phyloP scores from a whole-genome alignment of 2,113 vertebrate genomes.

The Macroglossus sobrinus region DNA sequence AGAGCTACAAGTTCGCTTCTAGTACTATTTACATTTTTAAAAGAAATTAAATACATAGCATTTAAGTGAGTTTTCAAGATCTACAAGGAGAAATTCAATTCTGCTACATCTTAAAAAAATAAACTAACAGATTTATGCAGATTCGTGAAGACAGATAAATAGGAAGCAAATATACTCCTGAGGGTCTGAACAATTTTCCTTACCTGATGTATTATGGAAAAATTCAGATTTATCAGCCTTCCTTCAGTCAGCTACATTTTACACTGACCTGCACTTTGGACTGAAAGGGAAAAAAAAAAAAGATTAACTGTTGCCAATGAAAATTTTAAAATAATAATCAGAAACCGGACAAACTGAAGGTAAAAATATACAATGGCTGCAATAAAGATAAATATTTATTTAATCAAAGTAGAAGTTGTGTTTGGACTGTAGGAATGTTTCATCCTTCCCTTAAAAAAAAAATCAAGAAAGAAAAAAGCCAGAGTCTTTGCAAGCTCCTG shows the following conservation, averaged over 20 bases:
- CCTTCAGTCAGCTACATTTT: conserved; percentile 80
- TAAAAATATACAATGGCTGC: conserved; percentile 80
- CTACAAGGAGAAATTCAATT: conserved; percentile 72
- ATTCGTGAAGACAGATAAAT: conserved; percentile 64
- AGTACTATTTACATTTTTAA: conserved; percentile 63
- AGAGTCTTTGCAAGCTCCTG: conserved; percentile 84
- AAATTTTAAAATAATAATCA: conserved; percentile 81
- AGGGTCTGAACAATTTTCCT: conserved; percentile 71
- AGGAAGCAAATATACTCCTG: conserved; percentile 70
- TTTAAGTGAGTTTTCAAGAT: conserved; percentile 67
- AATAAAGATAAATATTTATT: conserved; percentile 84
- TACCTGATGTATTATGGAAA: conserved; percentile 77
- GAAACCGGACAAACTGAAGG: conserved; percentile 77
- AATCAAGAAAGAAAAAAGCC: conserved; percentile 83
- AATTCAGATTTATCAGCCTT: conserved; percentile 78
- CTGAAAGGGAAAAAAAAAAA: conserved; percentile 71
- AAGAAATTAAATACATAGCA: conserved; percentile 54
- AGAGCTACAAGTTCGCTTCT: conserved; percentile 73
- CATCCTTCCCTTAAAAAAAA: conserved; percentile 77
- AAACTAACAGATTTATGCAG: conserved; percentile 68
- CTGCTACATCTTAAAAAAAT: conserved; percentile 59
- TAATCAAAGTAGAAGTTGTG: conserved; percentile 83
- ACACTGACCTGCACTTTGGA: conserved; percentile 90
- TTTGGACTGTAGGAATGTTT: conserved; percentile 85
- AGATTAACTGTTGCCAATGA: conserved; percentile 76